phyloP scores from a whole-genome alignment of 2,113 vertebrate species.

The Hippopotamus amphibius region DNA sequence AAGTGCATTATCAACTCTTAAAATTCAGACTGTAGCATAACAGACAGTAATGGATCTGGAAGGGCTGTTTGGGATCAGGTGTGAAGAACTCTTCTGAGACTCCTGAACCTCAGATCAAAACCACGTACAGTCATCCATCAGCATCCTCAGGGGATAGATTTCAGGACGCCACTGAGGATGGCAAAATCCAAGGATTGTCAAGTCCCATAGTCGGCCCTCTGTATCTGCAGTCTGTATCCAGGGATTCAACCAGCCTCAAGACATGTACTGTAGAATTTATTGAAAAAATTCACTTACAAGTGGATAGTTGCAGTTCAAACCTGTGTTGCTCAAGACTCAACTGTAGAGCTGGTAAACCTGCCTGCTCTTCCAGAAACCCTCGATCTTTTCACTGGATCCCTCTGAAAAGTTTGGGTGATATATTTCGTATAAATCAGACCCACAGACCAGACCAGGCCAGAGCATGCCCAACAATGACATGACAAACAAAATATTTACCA shows the following conservation, averaged over 20 bases:
- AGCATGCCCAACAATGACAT: neutral
- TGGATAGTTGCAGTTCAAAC: neutral
- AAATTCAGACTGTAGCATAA: neutral
- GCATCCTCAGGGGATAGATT: neutral
- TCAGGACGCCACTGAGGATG: neutral
- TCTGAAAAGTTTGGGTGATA: neutral
- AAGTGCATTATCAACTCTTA: slow-evolving; percentile 5
- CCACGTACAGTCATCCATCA: neutral
- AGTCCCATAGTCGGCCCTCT: neutral
- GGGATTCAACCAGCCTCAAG: neutral
- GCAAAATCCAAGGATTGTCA: neutral
- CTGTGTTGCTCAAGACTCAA: neutral
- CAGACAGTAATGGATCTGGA: neutral
- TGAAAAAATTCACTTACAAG: neutral
- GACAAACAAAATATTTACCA: neutral
- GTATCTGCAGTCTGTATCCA: too few relatives aligned
- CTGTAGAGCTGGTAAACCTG: neutral
- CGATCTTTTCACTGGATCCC: neutral
- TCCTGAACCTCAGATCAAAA: slow-evolving; percentile 45
- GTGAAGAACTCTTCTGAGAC: slow-evolving; percentile 32
- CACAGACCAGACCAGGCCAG: neutral
- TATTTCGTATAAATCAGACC: neutral
- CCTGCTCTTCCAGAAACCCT: neutral
- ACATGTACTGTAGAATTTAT: neutral
- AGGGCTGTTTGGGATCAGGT: neutral